A percentile compares a stretch with the other conserved stretches of the same genome.
phyloP scores from a whole-genome alignment of 2,113 vertebrate species.

The Ceyx cyanopectus region DNA sequence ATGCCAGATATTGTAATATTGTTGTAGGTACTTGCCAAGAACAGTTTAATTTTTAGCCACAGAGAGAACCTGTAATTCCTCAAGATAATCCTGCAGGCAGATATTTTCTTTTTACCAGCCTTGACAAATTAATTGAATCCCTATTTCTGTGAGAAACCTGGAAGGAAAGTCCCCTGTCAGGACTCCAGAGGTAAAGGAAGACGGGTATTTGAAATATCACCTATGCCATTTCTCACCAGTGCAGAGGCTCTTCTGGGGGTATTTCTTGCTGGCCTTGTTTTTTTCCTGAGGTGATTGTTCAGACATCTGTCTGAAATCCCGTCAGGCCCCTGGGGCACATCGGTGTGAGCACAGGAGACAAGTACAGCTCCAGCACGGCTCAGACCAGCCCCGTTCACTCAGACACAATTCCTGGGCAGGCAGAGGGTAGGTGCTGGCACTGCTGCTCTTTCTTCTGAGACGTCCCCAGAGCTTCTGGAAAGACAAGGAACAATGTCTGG shows the following conservation, averaged over 20 bases:
- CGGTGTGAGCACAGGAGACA: neutral
- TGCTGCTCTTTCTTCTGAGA: neutral
- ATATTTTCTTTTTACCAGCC: neutral
- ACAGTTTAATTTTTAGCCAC: neutral
- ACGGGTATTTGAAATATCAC: accelerated
- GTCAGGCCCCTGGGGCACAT: neutral
- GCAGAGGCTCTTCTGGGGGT: neutral
- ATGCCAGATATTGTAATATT: neutral
- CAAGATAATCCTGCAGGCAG: neutral
- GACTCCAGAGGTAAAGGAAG: neutral
- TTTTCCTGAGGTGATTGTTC: neutral
- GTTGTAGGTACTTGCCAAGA: neutral
- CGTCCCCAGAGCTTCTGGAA: neutral
- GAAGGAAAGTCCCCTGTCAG: neutral
- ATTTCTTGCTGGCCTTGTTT: neutral
- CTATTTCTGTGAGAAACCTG: neutral
- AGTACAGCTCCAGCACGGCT: neutral
- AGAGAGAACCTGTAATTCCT: neutral
- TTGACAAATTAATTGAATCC: neutral
- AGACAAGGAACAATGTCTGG: neutral
- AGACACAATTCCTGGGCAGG: neutral
- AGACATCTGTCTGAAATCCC: neutral
- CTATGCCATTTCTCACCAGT: neutral
- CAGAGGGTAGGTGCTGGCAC: neutral
- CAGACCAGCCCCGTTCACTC: neutral